A percentile compares a stretch with the other conserved stretches of the same genome.
phyloP scores from a whole-genome alignment of 2,797 vertebrate genomes.

The Craterocephalus amniculus region DNA sequence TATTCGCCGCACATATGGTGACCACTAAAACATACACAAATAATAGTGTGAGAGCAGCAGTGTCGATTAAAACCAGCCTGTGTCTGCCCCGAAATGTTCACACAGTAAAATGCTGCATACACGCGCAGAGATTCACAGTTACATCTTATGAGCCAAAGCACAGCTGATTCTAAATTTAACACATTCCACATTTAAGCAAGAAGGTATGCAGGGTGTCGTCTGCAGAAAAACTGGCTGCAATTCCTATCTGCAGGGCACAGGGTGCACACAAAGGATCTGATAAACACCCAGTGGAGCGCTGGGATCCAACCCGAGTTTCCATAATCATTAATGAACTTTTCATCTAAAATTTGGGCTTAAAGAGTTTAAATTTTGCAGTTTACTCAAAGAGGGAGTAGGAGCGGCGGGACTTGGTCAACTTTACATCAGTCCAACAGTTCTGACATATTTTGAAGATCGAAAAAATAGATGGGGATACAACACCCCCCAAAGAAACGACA shows the following conservation, averaged over 20 bases:
- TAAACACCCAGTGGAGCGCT: constrained; percentile 29
- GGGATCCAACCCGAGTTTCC: constrained; percentile 32
- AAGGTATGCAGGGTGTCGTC: constrained; percentile 38
- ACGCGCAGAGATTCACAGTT: constrained; percentile 9
- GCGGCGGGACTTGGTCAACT: constrained; percentile 38
- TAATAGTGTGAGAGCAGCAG: constrained; percentile 29
- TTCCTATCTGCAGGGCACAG: constrained; percentile 43
- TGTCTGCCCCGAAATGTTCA: constrained; percentile 2
- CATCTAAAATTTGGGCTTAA: constrained; percentile 20
- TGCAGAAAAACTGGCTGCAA: constrained; percentile 38
- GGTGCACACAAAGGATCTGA: constrained; percentile 38
- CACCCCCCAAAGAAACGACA: constrained; percentile 35
- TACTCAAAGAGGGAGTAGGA: neutral
- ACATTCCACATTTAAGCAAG: constrained; percentile 38
- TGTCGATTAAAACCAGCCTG: constrained; percentile 5
- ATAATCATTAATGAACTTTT: constrained; percentile 39
- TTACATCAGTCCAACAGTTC: constrained; percentile 53
- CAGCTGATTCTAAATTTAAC: constrained; percentile 43
- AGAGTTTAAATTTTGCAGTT: constrained; percentile 13
- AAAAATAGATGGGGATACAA: constrained; percentile 35
- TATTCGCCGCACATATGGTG: constrained; percentile 63
- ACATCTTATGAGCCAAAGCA: constrained; percentile 21
- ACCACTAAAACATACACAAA: constrained; percentile 57
- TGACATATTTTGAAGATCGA: constrained; percentile 68
- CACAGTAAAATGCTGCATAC: constrained; percentile 20